A percentile compares a stretch with the other conserved stretches of the same genome.
Conservation (phyloP, 2,888 invertebrate species). For the Phyto melanocephala region DNA sequence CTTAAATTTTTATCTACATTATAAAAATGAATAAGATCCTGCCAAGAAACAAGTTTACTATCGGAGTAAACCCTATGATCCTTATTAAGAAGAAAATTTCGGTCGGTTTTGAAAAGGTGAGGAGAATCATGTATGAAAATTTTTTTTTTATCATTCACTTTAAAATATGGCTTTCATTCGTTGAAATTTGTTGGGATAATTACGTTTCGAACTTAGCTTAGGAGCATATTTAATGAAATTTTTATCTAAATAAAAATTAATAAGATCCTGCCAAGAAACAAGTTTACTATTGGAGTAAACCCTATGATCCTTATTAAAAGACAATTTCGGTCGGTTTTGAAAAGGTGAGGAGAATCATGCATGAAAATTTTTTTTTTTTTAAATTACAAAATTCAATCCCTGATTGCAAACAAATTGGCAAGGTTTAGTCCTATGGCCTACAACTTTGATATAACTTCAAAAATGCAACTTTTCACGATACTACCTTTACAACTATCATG, state of each 20-base stretch:
- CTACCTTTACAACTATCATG: neutral
- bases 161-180: neutral
- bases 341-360: neutral
- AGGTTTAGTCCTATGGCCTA: too few relatives aligned
- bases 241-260: neutral
- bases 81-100: too few relatives aligned
- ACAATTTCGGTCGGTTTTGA: too few relatives aligned
- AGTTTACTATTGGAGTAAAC: neutral
- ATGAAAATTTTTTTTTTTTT: neutral
- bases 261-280: neutral
- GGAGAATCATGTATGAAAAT: too few relatives aligned
- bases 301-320: neutral
- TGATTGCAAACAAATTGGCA: too few relatives aligned
- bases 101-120: too few relatives aligned
- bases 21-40: slow-evolving; percentile 2
- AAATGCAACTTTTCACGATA: too few relatives aligned
- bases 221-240: slow-evolving; percentile 15
- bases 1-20: neutral
- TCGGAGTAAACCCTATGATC: too few relatives aligned
- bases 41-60: too few relatives aligned
- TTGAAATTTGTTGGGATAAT: neutral
- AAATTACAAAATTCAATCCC: too few relatives aligned
- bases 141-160: too few relatives aligned
- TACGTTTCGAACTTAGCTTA: neutral
- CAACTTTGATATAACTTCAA: too few relatives aligned